Percentiles rank a stretch among this genome's conserved stretches.
These are phyloP conservation scores for Anhinga rufa DNA, from an alignment of 2,113 vertebrate species.

Conservation along the genomic window DNA sequence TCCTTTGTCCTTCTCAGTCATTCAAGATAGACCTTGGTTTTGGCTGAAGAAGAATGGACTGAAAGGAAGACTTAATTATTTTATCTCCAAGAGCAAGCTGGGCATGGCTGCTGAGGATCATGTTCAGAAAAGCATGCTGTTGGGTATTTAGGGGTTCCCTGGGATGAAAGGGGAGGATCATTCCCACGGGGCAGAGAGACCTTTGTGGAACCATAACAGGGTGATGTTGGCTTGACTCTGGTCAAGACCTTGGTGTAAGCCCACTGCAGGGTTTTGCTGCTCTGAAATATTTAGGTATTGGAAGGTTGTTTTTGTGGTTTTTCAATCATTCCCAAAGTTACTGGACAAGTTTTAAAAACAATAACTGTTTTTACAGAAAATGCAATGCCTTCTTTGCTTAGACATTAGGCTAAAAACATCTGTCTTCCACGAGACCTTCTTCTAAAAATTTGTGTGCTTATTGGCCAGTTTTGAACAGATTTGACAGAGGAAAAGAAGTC, in stretches of 20 bases:
- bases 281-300: not conserved
- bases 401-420: not conserved
- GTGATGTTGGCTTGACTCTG: not conserved
- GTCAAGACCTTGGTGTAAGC: not conserved
- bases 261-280: not conserved
- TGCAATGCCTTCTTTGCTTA: not conserved
- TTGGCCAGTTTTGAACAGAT: not conserved
- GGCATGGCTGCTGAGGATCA: not conserved
- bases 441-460: not conserved
- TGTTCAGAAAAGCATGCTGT: not conserved
- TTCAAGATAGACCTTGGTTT: not conserved
- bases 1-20: not conserved
- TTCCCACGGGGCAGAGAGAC: not conserved
- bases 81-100: not conserved
- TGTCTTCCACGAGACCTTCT: not conserved
- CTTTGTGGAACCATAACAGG: not conserved
- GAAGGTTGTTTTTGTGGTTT: fast-evolving
- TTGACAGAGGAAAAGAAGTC: not conserved
- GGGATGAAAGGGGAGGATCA: not conserved
- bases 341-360: not conserved
- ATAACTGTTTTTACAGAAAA: not conserved
- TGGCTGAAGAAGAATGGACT: not conserved
- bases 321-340: not conserved
- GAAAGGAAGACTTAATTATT: not conserved
- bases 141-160: not conserved